Base-by-base conservation (phyloP, 2,797 vertebrate species). In the Steatocranus sp. region DNA sequence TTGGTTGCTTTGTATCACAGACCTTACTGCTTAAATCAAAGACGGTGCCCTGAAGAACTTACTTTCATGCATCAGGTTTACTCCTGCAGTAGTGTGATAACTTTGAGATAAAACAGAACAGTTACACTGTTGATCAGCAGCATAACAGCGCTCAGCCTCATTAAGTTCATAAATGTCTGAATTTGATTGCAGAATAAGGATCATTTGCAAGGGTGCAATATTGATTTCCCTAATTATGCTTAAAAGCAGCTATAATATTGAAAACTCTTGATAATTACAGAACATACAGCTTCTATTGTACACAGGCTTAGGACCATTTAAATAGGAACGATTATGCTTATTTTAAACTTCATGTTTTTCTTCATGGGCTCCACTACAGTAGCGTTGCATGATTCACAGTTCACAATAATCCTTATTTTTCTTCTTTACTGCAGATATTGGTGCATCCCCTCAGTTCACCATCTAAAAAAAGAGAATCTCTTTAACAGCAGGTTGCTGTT, bases 121-220 rank as follows among this genome's bases (percentile, higher is more conserved):
- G 70, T 53, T 79, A 66, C 23, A 5, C 61, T 15, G 27, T 30
- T 80, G 41, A 51, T 87, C 50, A 76, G 34, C 76, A 58, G 14
- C 18, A 76, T 34, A 61, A 77, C 38, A 66, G 25, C 30, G 58
- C 20, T 78, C 58, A 75, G 87, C 82, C 90, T 89, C 92, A 90
- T 91, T 89, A 82, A 78, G 70, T 56, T 81, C 23, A 25, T 58
- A 77, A 54, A 86, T 79, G 36, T 78, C 63, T 15, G 63, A 75
- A 38, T 91, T 87, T 91, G 81, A 92, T 81, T 85, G 50, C 18
- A 25, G 63, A 85, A 30, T 27, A 78, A 83, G 88, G 86, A 87
- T 89, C 81, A 89, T 46, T 92, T 81, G 61, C 76, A 49, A 61
- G 36, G 63, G 30, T 12, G 9, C 43, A 61, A 25, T 56, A 76